These are phyloP conservation scores for Saccostrea glomerata DNA, from an alignment of 1,140 invertebrate species.

Conservation along the genomic window DNA sequence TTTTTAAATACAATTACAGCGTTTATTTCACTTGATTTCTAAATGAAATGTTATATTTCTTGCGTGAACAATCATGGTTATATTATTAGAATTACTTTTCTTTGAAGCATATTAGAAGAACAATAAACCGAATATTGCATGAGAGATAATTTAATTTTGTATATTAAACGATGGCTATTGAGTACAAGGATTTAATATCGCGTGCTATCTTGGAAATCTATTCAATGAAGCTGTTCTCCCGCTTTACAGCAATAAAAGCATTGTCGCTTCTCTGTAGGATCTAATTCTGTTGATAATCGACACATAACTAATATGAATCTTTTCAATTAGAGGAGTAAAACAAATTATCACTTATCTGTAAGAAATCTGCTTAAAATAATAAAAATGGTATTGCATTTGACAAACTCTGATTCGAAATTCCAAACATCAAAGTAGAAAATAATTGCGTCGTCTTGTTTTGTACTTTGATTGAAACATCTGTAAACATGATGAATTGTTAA, in stretches of 20 bases:
- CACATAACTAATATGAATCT: background rate
- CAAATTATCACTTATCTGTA: too few relatives aligned
- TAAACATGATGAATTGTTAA: too few relatives aligned
- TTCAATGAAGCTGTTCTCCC: background rate
- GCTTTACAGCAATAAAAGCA: background rate
- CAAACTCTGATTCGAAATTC: too few relatives aligned
- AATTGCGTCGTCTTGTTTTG: too few relatives aligned
- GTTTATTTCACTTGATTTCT: background rate
- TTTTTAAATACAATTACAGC: background rate
- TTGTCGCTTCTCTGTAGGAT: background rate
- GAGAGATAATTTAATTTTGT: constrained; percentile 29
- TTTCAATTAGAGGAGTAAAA: too few relatives aligned
- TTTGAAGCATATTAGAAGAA: background rate
- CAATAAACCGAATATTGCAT: constrained; percentile 4
- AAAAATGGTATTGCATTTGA: too few relatives aligned
- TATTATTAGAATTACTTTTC: background rate
- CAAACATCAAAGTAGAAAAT: too few relatives aligned
- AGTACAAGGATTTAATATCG: background rate
- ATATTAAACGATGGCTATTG: background rate
- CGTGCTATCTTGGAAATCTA: background rate
- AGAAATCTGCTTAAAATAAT: too few relatives aligned
- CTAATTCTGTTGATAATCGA: background rate
- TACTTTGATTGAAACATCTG: too few relatives aligned
- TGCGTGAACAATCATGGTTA: background rate
- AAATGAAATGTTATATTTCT: background rate